Percentiles rank a stretch among this genome's conserved stretches.
phyloP scores from a whole-genome alignment of 2,113 vertebrate genomes.

The Pollachius pollachius region DNA sequence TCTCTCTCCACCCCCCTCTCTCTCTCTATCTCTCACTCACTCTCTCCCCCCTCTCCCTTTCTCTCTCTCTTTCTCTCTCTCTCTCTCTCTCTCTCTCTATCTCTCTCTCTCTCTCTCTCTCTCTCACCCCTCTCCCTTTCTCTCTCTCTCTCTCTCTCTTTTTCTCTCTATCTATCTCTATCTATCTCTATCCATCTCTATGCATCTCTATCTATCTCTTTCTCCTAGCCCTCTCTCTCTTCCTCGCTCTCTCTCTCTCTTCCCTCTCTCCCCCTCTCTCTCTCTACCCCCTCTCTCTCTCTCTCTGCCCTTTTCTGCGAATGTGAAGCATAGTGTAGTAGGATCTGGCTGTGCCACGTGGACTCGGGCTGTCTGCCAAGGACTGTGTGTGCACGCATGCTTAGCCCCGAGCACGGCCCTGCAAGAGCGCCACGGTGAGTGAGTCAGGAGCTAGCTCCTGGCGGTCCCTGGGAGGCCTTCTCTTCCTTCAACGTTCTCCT shows the following conservation, averaged over 20 bases:
- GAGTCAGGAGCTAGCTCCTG: conserved; percentile 45
- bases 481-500: conserved; percentile 3
- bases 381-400: conserved; percentile 55
- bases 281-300: conserved; percentile 14
- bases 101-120: no score
- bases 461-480: conserved; percentile 18
- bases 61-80: conserved; percentile 10
- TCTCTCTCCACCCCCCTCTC: not conserved
- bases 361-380: conserved; percentile 70
- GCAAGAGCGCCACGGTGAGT: conserved; percentile 28
- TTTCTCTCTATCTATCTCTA: no score
- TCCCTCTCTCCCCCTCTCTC: no score
- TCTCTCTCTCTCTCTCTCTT: not conserved
- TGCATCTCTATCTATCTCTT: not conserved
- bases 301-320: not conserved
- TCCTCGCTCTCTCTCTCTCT: not conserved
- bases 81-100: conserved; percentile 12
- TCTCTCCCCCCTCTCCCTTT: not conserved
- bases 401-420: not conserved
- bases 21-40: conserved; percentile 14
- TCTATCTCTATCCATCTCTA: not conserved
- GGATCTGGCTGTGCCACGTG: conserved; percentile 72
- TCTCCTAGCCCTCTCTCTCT: not conserved
- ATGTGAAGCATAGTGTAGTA: conserved; percentile 24
- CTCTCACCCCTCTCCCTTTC: not conserved